Percentiles rank a stretch among this genome's conserved stretches.
phyloP scores from a whole-genome alignment of 2,888 invertebrate species.

The Drosophila prolongata region DNA sequence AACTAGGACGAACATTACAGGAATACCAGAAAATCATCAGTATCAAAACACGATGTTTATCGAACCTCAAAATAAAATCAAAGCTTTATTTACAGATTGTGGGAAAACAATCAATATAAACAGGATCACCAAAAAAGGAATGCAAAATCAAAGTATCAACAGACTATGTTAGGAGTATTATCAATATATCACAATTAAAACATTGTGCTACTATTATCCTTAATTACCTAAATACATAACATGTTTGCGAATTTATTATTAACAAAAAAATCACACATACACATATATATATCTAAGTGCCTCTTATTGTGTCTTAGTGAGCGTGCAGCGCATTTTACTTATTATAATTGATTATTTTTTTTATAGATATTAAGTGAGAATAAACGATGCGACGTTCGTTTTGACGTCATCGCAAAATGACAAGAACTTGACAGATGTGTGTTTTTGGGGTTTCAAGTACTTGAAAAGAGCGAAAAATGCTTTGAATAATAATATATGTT shows the following conservation, averaged over 20 bases:
- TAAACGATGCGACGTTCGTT: constrained; percentile 44
- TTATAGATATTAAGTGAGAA: constrained; percentile 45
- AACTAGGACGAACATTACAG: background rate
- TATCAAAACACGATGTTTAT: background rate
- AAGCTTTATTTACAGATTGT: constrained; percentile 1
- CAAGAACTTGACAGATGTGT: constrained; percentile 1
- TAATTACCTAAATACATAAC: constrained; percentile 5
- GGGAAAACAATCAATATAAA: background rate
- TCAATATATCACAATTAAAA: background rate
- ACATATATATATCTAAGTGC: constrained; percentile 13
- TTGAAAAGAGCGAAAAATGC: background rate
- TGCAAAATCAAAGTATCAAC: background rate
- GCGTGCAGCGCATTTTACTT: constrained; percentile 48
- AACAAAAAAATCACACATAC: background rate
- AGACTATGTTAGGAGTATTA: background rate
- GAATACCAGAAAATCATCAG: background rate
- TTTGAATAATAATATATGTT: background rate
- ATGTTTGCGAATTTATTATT: constrained; percentile 25
- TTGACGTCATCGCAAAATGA: constrained; percentile 24
- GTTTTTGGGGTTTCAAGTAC: constrained; percentile 1
- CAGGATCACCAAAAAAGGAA: background rate
- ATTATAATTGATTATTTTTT: constrained; percentile 32
- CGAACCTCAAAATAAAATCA: constrained; percentile 1
- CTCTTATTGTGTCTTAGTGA: constrained; percentile 15
- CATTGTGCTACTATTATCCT: background rate